These are phyloP conservation scores for Metellina segmentata DNA, from an alignment of 2,888 invertebrate species.

Conservation along the genomic window DNA sequence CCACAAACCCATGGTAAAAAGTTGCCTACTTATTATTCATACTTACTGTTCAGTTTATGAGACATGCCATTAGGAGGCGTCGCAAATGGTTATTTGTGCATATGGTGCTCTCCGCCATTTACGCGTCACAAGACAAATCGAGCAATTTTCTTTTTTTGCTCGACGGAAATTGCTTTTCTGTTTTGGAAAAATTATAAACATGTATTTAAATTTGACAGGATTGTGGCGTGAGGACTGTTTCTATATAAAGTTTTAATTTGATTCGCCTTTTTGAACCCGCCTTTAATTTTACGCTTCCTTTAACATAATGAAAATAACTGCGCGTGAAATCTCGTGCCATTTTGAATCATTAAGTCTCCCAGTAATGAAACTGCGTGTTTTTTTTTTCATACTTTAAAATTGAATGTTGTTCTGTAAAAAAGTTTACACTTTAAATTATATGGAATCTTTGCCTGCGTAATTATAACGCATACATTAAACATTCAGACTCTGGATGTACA, in stretches of 20 bases:
- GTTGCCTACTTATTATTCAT: neutral
- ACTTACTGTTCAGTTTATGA: neutral
- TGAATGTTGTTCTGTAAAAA: too few relatives aligned
- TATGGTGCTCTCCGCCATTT: neutral
- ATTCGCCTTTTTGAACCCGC: neutral
- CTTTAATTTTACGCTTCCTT: neutral
- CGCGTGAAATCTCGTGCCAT: neutral
- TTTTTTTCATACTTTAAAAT: too few relatives aligned
- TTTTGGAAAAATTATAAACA: neutral
- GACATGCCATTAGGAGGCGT: neutral
- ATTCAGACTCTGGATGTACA: too few relatives aligned
- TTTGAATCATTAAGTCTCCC: neutral
- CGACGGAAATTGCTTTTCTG: neutral
- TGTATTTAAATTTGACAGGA: neutral
- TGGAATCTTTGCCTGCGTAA: too few relatives aligned
- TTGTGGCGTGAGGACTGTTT: neutral
- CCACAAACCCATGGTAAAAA: conserved; percentile 82
- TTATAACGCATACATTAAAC: too few relatives aligned
- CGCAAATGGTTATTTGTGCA: neutral
- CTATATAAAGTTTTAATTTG: neutral
- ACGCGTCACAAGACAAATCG: neutral
- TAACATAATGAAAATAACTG: neutral
- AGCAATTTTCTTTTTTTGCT: neutral
- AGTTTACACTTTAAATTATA: too few relatives aligned
- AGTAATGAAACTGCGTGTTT: too few relatives aligned